Evolutionary conservation across 2,888 invertebrate species (phyloP), one percentile per base, ranked within the genome.

Genomic region (Cerceris rybyensis): DNA sequence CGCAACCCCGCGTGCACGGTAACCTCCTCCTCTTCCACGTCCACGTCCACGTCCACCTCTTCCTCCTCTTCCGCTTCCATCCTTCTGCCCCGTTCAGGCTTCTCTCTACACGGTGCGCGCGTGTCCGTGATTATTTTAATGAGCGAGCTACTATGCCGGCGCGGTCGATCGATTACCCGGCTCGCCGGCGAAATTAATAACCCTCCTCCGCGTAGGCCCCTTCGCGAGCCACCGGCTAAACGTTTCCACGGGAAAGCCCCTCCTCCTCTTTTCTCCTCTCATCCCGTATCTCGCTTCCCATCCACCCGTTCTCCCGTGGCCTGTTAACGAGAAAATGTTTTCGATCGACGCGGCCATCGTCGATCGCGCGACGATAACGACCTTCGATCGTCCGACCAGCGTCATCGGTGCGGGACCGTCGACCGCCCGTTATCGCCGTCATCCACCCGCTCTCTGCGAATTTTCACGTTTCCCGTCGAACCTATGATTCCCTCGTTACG

Each of bases 121-220:
- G 81, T 86, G 82, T 81, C 72, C 83, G 76, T 84, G 82, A 80
- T 86, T 86, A 87, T 87, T 87, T 85, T 86, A 87, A 87, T 86
- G 83, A 83, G 85, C 81, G 79, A 61, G 66, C 81, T 72, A 68
- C 81, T 78, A 78, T 68, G 78, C 78, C 82, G 55, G 70, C 75
- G 70, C 70, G 82, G 65, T 64, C 81, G 82, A 87, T 87, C 86
- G 86, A 87, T 87, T 86, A 80, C 80, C 76, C 73, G 64, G 73
- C 80, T 80, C 77, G 77, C 82, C 80, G 80, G 76, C 75, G 76
- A 86, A 87, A 87, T 87, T 87, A 87, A 87, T 87, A 86, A 83
- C 80, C 81, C 70, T 57, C 64, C 57, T 42, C 49, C 2, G 67
- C 52, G 50, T 14, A 41, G 46, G 13, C 46, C 17, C 46, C 39